These are phyloP conservation scores for Lagopus muta DNA, from an alignment of 2,113 vertebrate genomes.

Conservation along the genomic window DNA sequence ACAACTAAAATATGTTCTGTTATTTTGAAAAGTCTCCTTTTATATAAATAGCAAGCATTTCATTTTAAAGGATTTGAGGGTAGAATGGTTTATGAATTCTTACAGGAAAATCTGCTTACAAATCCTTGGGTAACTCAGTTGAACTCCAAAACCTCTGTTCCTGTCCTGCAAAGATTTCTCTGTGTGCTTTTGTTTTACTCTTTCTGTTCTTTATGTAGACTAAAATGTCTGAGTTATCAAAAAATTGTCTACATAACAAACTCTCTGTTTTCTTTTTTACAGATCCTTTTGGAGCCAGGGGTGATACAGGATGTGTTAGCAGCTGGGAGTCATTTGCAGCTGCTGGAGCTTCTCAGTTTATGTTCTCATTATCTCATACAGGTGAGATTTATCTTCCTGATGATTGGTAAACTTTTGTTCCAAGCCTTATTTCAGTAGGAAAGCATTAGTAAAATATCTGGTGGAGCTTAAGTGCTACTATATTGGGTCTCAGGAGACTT, in stretches of 20 bases:
- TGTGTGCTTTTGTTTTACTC: background rate
- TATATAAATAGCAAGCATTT: background rate
- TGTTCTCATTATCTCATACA: conserved; percentile 99
- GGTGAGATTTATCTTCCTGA: conserved; percentile 74
- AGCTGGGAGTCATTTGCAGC: conserved; percentile 95
- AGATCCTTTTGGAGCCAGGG: conserved; percentile 94
- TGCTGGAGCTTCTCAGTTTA: conserved; percentile 94
- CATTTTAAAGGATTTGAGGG: background rate
- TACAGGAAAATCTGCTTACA: background rate
- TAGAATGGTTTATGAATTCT: background rate
- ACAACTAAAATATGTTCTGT: background rate
- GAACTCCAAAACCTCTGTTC: background rate
- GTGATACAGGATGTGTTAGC: conserved; percentile 95
- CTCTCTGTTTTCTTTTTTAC: conserved; percentile 51
- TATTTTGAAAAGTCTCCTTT: background rate
- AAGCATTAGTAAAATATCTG: background rate
- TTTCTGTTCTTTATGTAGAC: background rate
- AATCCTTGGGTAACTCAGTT: background rate
- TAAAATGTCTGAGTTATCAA: background rate
- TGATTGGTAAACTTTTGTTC: background rate
- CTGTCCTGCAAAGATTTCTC: background rate
- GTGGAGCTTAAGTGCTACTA: background rate
- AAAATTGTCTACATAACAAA: background rate
- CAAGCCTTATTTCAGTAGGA: background rate
- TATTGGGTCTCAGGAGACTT: background rate